These are phyloP conservation scores for Diorhabda elongata DNA, from an alignment of 1,140 invertebrate genomes.

Conservation along the genomic window DNA sequence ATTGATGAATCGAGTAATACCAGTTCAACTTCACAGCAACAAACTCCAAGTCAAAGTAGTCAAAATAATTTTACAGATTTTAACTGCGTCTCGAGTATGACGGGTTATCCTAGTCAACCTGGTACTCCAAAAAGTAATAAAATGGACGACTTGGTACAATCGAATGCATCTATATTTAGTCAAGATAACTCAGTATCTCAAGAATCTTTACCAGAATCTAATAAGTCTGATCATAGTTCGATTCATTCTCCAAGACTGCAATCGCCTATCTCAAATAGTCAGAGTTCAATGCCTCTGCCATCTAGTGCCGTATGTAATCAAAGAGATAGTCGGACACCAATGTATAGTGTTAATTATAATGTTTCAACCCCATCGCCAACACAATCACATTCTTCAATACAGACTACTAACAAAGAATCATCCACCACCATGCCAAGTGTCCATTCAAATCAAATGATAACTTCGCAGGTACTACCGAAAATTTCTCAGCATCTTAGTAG, in stretches of 20 bases:
- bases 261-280: constrained; percentile 25
- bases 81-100: constrained; percentile 41
- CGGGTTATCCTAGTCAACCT: constrained; percentile 44
- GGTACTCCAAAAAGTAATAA: constrained; percentile 46
- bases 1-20: constrained; percentile 37
- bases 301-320: constrained; percentile 14
- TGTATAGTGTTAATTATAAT: constrained; percentile 11
- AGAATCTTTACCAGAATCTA: constrained; percentile 36
- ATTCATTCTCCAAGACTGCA: constrained; percentile 24
- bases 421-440: constrained; percentile 5
- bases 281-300: constrained; percentile 18
- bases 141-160: constrained; percentile 44
- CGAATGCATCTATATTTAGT: constrained; percentile 38
- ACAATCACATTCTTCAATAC: constrained; percentile 24
- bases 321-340: constrained; percentile 9
- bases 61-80: constrained; percentile 42
- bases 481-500: constrained; percentile 17
- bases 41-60: constrained; percentile 36
- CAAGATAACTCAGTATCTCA: constrained; percentile 41
- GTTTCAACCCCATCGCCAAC: constrained; percentile 23
- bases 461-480: constrained; percentile 17
- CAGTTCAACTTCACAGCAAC: constrained; percentile 32
- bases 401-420: constrained; percentile 10
- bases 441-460: constrained; percentile 10
- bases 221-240: constrained; percentile 29